A percentile compares a stretch with the other conserved stretches of the same genome.
Evolutionary conservation across 2,888 invertebrate genomes (phyloP).

Genomic region (Hofmannophila pseudospretella): DNA sequence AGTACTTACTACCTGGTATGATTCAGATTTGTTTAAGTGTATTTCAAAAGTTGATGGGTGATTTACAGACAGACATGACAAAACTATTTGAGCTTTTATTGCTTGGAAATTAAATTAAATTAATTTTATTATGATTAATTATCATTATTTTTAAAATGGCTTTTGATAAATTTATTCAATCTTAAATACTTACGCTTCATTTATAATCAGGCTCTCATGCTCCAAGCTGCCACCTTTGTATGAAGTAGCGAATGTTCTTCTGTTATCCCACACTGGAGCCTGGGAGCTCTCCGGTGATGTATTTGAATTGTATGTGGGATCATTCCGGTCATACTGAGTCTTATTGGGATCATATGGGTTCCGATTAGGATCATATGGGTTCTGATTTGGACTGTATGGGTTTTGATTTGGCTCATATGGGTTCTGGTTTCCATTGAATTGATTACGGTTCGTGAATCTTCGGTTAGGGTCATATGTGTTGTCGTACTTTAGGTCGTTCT

Average conservation of each 20-base stretch:
- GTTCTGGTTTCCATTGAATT: conserved; percentile 24
- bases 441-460: conserved; percentile 38
- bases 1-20: too few relatives aligned
- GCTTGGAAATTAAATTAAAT: too few relatives aligned
- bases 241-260: conserved; percentile 40
- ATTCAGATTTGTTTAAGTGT: too few relatives aligned
- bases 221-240: conserved; percentile 47
- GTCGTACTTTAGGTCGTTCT: conserved; percentile 48
- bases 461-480: conserved; percentile 59
- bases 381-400: conserved; percentile 18
- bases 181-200: conserved; percentile 76
- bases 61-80: too few relatives aligned
- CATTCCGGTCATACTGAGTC: conserved; percentile 12
- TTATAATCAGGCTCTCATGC: conserved; percentile 71
- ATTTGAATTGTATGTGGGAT: conserved; percentile 26
- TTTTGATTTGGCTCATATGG: conserved; percentile 26
- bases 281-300: conserved; percentile 43
- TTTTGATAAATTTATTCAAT: too few relatives aligned
- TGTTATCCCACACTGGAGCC: conserved; percentile 49
- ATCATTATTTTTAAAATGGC: too few relatives aligned
- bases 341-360: conserved; percentile 11
- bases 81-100: too few relatives aligned
- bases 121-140: too few relatives aligned
- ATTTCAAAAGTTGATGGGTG: too few relatives aligned
- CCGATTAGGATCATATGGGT: conserved; percentile 12